A percentile compares a stretch with the other conserved stretches of the same genome.
These are phyloP conservation scores for Percopsis transmontana DNA, from an alignment of 2,113 vertebrate genomes.

Conservation along the genomic window DNA sequence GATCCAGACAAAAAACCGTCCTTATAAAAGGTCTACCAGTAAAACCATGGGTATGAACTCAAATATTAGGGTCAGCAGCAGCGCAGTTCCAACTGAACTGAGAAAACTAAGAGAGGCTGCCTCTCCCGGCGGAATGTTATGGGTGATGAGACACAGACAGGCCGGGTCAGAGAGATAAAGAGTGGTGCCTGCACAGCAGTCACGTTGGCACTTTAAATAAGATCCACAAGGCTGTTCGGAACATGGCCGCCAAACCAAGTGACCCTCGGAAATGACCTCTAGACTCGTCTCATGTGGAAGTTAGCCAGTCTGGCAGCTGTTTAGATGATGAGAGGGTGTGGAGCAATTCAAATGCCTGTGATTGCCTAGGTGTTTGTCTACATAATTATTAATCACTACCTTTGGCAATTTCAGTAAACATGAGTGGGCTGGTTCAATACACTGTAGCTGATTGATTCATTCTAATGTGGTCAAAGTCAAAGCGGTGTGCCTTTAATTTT, in stretches of 20 bases:
- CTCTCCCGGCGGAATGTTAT: constrained; percentile 39
- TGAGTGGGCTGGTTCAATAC: background rate
- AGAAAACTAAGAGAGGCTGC: constrained; percentile 19
- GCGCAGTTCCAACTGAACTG: background rate
- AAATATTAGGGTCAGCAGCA: background rate
- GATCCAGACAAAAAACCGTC: background rate
- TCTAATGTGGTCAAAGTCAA: background rate
- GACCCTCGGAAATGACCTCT: background rate
- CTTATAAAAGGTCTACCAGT: too few relatives aligned
- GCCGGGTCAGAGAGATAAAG: constrained; percentile 39
- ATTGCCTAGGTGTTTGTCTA: background rate
- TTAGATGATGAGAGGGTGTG: constrained; percentile 40
- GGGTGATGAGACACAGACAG: constrained; percentile 28
- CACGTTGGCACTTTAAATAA: constrained; percentile 25
- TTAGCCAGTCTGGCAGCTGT: constrained; percentile 20
- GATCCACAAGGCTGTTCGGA: constrained; percentile 19
- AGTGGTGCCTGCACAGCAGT: constrained; percentile 8
- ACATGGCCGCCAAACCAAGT: constrained; percentile 11
- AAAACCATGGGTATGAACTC: too few relatives aligned
- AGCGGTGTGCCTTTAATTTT: background rate
- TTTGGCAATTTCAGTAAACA: background rate
- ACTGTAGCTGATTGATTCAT: constrained; percentile 5
- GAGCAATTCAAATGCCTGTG: background rate
- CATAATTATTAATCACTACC: background rate
- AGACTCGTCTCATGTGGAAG: constrained; percentile 28